Percentiles rank a stretch among this genome's conserved stretches.
Conservation (phyloP, 2,113 vertebrate species). For the Amphilophus citrinellus region DNA sequence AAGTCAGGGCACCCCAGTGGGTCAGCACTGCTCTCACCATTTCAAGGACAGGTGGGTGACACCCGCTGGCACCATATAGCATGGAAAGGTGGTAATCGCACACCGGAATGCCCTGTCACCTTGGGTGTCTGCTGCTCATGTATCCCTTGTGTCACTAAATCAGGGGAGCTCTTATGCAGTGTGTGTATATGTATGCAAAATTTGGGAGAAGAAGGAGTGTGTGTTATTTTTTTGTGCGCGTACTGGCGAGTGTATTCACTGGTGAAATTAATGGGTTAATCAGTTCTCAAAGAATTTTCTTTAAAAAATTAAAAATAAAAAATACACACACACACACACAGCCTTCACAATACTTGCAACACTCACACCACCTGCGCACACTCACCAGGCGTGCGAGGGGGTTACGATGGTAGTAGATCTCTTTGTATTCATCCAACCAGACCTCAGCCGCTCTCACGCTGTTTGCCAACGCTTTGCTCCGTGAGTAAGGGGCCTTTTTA, state of each 20-base stretch:
- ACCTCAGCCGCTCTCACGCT: constrained; percentile 95
- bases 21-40: constrained; percentile 32
- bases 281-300: not conserved
- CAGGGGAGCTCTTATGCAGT: constrained; percentile 46
- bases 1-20: constrained; percentile 25
- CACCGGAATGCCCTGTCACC: constrained; percentile 72
- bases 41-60: constrained; percentile 67
- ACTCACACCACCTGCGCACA: not conserved
- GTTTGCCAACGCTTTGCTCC: constrained; percentile 95
- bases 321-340: fast-evolving
- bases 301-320: not conserved
- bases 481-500: constrained; percentile 93
- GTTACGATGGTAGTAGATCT: constrained; percentile 94
- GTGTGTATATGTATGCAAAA: not conserved
- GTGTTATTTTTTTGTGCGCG: not conserved
- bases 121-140: constrained; percentile 63
- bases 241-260: not conserved
- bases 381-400: constrained; percentile 93
- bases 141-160: constrained; percentile 70
- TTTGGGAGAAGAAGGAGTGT: not conserved
- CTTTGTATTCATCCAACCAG: constrained; percentile 97
- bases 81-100: constrained; percentile 74
- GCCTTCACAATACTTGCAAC: not conserved
- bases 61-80: constrained; percentile 38
- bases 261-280: constrained; percentile 21